Conservation (phyloP, 2,888 invertebrate genomes). For the Heliconius erato region DNA sequence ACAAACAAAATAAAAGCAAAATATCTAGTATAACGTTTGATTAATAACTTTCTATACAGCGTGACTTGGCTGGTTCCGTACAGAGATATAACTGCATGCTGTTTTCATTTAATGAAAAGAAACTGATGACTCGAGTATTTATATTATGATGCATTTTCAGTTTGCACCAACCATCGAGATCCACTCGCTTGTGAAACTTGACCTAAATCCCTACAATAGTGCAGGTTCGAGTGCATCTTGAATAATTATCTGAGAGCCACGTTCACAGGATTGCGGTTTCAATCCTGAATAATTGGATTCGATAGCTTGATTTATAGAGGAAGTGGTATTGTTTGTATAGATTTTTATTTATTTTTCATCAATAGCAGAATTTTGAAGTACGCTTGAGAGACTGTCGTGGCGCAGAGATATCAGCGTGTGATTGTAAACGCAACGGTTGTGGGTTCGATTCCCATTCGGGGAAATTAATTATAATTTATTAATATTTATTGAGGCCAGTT, state of each 20-base stretch:
- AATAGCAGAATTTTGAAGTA: not conserved
- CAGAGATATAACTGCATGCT: slow-evolving; percentile 1
- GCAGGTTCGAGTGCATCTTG: slow-evolving; percentile 40
- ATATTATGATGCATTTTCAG: slow-evolving; percentile 23
- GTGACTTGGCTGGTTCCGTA: not conserved
- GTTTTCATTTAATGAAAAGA: slow-evolving; percentile 30
- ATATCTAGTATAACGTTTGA: not conserved
- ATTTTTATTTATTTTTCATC: not conserved
- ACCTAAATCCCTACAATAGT: slow-evolving; percentile 17
- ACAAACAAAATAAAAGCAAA: not conserved
- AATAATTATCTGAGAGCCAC: slow-evolving; percentile 49
- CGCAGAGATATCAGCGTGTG: too few species aligned
- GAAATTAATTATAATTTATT: too few species aligned
- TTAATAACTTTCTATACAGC: slow-evolving; percentile 7
- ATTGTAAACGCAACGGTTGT: too few species aligned
- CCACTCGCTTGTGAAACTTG: slow-evolving; percentile 14
- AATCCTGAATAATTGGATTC: not conserved
- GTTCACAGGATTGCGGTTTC: slow-evolving; percentile 51
- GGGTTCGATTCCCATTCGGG: too few species aligned
- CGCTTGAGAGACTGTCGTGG: too few species aligned
- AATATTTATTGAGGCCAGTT: too few species aligned
- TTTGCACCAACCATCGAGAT: slow-evolving; percentile 17
- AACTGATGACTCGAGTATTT: slow-evolving; percentile 30
- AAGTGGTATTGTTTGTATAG: not conserved
- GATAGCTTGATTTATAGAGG: not conserved